Evolutionary conservation across 2,113 vertebrate genomes (phyloP), one percentile per base, ranked within the genome.

Genomic region (Heliornis fulica): DNA sequence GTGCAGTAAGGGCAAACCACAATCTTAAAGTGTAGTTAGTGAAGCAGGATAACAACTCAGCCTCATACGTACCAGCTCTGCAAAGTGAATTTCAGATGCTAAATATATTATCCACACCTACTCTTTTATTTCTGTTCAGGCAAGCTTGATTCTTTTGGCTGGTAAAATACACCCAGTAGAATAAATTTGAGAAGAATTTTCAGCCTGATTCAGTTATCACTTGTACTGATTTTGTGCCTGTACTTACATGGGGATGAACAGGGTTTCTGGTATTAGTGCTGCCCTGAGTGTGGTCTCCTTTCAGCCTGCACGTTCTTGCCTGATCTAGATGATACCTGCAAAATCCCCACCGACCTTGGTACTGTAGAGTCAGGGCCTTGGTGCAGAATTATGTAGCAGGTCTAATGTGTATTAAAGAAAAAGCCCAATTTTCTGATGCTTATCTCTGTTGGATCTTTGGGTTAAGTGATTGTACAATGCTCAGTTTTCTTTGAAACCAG

Each of bases 121-220:
- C 91, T 96, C 90, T 89, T 87, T 96, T 90, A 86, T 95, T 93
- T 94, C 70, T 94, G 56, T 89, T 95, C 90, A 89, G 77, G 94
- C 68, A 92, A 92, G 77, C 77, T 94, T 83, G 72, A 74, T 81
- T 94, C 86, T 64, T 96, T 83, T 85, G 74, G 50, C 89, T 91
- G 65, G 59, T 93, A 82, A 92, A 94, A 92, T 91, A 41, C 29
- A 87, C 48, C 50, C 65, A 60, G 43, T 70, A 83, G 61, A 91
- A 94, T 79, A 84, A 74, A 93, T 69, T 60, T 89, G 31, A 89
- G 90, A 77, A 69, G 78, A 77, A 72, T 75, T n/a, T 75, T 51
- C 43, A 56, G 60, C 60, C 61, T 68, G 57, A 40, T 95, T 93
- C 84, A 82, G 80, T 78, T 87, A 89, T 69, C 48, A 65, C 70